phyloP scores from a whole-genome alignment of 1,140 invertebrate species.

The Drosophila sulfurigaster region DNA sequence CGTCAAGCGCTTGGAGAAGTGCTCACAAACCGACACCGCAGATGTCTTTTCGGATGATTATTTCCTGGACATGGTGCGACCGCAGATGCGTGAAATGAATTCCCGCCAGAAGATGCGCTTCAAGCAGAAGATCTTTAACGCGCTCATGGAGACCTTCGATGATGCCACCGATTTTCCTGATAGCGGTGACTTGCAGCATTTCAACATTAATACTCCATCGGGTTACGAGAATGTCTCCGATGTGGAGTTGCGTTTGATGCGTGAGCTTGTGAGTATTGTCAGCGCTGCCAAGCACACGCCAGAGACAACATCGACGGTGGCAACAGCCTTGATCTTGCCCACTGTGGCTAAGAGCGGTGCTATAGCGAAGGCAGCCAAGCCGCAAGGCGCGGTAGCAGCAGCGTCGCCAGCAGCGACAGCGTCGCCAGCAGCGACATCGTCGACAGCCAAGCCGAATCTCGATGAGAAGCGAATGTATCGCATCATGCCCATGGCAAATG shows the following conservation, averaged over 20 bases:
- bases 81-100: constrained; percentile 72
- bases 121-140: constrained; percentile 65
- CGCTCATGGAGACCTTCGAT: constrained; percentile 76
- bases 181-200: constrained; percentile 64
- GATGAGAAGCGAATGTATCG: constrained; percentile 52
- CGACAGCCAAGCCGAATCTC: neutral
- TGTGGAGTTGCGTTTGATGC: constrained; percentile 52
- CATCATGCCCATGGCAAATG: constrained; percentile 41
- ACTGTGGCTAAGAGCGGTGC: neutral
- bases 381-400: too few relatives aligned
- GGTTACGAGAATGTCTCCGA: constrained; percentile 55
- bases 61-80: constrained; percentile 64
- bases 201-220: constrained; percentile 71
- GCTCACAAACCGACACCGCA: constrained; percentile 40
- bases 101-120: constrained; percentile 69
- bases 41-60: constrained; percentile 58
- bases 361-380: too few relatives aligned
- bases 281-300: constrained; percentile 48
- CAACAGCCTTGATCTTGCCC: neutral
- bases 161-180: constrained; percentile 69
- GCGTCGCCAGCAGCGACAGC: too few relatives aligned
- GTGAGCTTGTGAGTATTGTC: constrained; percentile 62
- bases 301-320: neutral
- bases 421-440: too few relatives aligned
- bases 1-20: constrained; percentile 33